These are phyloP conservation scores for Phytoseiulus persimilis DNA, from an alignment of 2,888 invertebrate species.

Conservation along the genomic window DNA sequence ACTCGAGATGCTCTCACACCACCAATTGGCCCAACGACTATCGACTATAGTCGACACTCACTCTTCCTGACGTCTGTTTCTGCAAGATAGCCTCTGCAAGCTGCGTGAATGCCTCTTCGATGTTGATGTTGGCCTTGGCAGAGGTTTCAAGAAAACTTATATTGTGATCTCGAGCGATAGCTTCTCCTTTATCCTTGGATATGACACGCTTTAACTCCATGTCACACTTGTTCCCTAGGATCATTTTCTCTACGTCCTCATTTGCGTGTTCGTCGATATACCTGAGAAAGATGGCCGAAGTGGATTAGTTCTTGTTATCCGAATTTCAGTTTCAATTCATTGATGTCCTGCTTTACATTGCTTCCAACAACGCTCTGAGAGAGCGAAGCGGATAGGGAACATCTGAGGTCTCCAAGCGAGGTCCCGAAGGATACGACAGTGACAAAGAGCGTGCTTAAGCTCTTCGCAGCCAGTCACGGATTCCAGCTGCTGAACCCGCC, in stretches of 20 bases:
- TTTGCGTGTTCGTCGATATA: conserved; percentile 69
- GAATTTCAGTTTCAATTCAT: no score
- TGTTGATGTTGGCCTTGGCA: conserved; percentile 92
- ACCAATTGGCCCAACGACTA: no score
- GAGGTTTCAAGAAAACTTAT: conserved; percentile 97
- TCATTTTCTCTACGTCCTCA: conserved; percentile 98
- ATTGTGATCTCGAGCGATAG: conserved; percentile 85
- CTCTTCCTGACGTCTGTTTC: conserved; percentile 53
- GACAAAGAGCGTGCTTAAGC: no score
- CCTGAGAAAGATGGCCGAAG: conserved; percentile 41
- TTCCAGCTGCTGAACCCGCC: no score
- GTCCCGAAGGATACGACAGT: no score
- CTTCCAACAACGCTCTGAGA: no score
- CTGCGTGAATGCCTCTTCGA: conserved; percentile 88
- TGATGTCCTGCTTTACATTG: no score
- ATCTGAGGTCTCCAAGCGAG: no score
- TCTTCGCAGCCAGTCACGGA: no score
- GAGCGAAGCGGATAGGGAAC: no score
- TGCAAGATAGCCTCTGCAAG: conserved; percentile 87
- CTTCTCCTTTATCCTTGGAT: conserved; percentile 82
- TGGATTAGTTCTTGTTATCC: not conserved
- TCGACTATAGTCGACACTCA: not conserved
- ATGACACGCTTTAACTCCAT: conserved; percentile 90
- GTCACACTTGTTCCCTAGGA: conserved; percentile 95
- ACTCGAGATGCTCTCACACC: no score